Conservation (phyloP, 2,113 vertebrate species). For the Recurvirostra avosetta region DNA sequence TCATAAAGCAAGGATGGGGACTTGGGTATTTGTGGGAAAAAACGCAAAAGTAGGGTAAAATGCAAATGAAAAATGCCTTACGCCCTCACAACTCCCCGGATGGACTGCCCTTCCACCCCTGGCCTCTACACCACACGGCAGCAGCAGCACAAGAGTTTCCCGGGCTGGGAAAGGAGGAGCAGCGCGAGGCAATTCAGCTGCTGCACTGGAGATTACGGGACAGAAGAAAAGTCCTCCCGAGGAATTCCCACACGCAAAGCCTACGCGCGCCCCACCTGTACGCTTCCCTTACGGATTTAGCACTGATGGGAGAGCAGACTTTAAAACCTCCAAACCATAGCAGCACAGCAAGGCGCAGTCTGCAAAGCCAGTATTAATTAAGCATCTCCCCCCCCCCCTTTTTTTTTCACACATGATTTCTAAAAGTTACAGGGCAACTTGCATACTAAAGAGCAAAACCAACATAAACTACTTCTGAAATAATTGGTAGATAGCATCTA, state of each 20-base stretch:
- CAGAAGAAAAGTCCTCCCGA: background rate
- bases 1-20: fast-evolving
- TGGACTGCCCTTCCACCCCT: fast-evolving
- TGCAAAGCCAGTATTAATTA: background rate
- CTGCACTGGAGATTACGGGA: fast-evolving
- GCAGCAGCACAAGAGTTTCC: fast-evolving
- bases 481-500: background rate
- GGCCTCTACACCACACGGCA: background rate
- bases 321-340: background rate
- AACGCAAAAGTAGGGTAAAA: background rate
- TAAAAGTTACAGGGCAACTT: background rate
- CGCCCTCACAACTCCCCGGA: background rate
- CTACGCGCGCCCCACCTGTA: background rate
- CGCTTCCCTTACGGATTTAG: fast-evolving
- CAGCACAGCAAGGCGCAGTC: background rate
- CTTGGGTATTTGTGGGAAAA: background rate
- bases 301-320: background rate
- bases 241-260: background rate
- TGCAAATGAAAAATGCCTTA: background rate
- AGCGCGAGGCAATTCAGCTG: fast-evolving
- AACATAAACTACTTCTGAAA: background rate
- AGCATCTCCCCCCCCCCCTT: background rate
- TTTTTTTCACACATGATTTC: background rate
- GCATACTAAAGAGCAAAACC: background rate
- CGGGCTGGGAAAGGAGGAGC: background rate